A percentile compares a stretch with the other conserved stretches of the same genome.
These are phyloP conservation scores for Cyrtonyx montezumae DNA, from an alignment of 2,113 vertebrate species.

Conservation along the genomic window DNA sequence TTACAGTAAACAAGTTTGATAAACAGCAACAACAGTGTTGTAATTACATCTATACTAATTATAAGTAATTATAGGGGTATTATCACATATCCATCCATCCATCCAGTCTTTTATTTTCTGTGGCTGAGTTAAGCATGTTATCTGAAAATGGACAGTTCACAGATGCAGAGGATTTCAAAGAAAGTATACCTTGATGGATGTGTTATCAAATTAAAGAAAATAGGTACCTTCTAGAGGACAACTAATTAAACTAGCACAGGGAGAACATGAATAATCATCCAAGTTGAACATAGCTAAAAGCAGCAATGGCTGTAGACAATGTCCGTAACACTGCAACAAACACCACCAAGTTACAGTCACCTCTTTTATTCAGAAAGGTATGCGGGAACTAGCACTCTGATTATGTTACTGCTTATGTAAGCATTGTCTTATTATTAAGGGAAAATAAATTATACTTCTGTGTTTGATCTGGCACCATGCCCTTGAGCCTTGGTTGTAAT, in stretches of 20 bases:
- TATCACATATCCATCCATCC: no score
- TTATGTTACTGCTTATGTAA: not conserved
- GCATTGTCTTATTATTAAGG: not conserved
- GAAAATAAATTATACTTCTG: not conserved
- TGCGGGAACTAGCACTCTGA: not conserved
- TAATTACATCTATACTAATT: not conserved
- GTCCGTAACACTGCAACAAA: not conserved
- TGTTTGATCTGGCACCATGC: not conserved
- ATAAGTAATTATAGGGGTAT: not conserved
- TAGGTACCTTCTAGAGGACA: not conserved
- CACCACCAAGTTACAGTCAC: not conserved
- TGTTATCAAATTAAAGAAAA: slow-evolving; percentile 16
- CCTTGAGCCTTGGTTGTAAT: not conserved
- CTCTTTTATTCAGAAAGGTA: not conserved
- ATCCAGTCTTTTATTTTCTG: not conserved
- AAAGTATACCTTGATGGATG: not conserved
- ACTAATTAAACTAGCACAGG: not conserved
- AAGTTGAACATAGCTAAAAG: not conserved
- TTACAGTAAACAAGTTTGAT: not conserved
- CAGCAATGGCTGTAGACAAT: not conserved
- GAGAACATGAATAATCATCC: not conserved
- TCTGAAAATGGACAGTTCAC: not conserved
- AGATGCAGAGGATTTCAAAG: not conserved
- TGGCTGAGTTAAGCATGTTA: not conserved
- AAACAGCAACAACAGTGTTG: not conserved